These are phyloP conservation scores for Micromesistius poutassou DNA, from an alignment of 2,797 vertebrate genomes.

Conservation along the genomic window DNA sequence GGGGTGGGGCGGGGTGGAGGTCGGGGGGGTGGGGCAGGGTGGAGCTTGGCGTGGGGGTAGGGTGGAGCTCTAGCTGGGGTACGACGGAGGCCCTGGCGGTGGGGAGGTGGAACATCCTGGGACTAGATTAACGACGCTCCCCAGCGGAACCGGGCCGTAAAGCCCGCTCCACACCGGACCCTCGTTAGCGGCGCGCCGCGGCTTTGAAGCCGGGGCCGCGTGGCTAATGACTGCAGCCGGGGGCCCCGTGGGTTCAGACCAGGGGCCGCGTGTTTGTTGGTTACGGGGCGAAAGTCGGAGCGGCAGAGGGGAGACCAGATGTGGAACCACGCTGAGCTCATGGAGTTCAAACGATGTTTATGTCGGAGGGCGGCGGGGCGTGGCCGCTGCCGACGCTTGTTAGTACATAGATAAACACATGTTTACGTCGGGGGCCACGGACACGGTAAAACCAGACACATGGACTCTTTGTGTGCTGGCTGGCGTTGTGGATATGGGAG, in stretches of 20 bases:
- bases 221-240: slow-evolving; percentile 60
- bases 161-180: slow-evolving; percentile 50
- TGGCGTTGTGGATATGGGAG: background rate
- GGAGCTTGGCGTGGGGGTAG: too few relatives aligned
- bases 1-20: too few relatives aligned
- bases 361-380: background rate
- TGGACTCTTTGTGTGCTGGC: background rate
- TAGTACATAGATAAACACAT: background rate
- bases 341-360: slow-evolving; percentile 25
- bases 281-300: slow-evolving; percentile 43
- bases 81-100: too few relatives aligned
- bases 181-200: slow-evolving; percentile 42
- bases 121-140: slow-evolving; percentile 58
- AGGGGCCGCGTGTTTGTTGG: slow-evolving; percentile 50
- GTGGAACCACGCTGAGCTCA: slow-evolving; percentile 44
- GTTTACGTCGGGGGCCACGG: background rate
- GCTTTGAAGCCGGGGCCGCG: slow-evolving; percentile 64
- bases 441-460: background rate
- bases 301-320: slow-evolving; percentile 53
- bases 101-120: background rate
- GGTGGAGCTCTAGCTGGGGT: background rate
- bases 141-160: slow-evolving; percentile 37
- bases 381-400: background rate
- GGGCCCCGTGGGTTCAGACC: slow-evolving; percentile 53
- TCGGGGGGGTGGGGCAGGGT: too few relatives aligned